Evolutionary conservation across 2,888 invertebrate species (phyloP).

Genomic region (Dryomyza anilis): DNA sequence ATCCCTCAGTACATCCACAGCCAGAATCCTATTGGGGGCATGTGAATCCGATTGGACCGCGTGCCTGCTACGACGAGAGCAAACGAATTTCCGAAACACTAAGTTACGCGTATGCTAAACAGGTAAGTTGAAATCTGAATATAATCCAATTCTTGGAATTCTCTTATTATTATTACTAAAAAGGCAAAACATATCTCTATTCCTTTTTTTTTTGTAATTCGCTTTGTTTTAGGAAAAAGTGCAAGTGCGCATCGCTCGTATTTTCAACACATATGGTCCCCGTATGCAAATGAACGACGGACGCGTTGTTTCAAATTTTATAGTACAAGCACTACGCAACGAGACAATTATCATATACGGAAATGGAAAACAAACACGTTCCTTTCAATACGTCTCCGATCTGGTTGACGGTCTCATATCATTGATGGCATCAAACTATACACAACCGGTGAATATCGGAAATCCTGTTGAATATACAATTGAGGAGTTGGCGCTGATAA

Average conservation of each 20-base stretch:
- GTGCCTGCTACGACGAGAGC: constrained; percentile 99
- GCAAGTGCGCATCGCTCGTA: constrained; percentile 92
- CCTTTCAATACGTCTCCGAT: constrained; percentile 98
- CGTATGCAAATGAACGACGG: constrained; percentile 99
- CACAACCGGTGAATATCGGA: constrained; percentile 92
- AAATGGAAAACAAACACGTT: constrained; percentile 88
- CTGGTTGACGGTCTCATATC: constrained; percentile 91
- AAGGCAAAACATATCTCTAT: no score
- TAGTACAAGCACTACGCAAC: constrained; percentile 93
- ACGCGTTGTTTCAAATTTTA: constrained; percentile 95
- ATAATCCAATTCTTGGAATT: no score
- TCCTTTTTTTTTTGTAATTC: no score
- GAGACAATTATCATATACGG: constrained; percentile 94
- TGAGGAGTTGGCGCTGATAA: constrained; percentile 86
- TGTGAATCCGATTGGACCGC: constrained; percentile 96
- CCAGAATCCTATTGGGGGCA: constrained; percentile 99
- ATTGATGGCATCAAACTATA: constrained; percentile 93
- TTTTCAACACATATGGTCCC: constrained; percentile 99
- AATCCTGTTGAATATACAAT: constrained; percentile 99
- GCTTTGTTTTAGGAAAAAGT: constrained; percentile 73
- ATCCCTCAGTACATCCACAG: constrained; percentile 98
- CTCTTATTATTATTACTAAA: no score
- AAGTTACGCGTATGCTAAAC: constrained; percentile 93
- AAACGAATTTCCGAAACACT: constrained; percentile 97
- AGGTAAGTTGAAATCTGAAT: constrained; percentile 62